Conservation (phyloP, 2,797 vertebrate genomes). For the Gymnothorax reevesii region DNA sequence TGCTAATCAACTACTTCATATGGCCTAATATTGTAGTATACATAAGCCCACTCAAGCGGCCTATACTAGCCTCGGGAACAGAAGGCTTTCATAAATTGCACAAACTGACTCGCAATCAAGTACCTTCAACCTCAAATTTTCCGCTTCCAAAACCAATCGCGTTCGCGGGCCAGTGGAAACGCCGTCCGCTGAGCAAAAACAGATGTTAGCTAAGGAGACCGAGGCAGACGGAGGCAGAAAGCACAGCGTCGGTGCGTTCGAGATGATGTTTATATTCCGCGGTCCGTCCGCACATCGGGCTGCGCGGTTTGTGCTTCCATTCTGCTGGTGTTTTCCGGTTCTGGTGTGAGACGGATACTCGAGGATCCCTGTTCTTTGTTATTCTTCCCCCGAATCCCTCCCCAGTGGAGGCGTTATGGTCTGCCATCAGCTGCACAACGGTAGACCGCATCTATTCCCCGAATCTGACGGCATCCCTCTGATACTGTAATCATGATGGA, state of each 20-base stretch:
- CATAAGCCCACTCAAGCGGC: not conserved
- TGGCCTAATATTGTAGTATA: not conserved
- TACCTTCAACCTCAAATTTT: not conserved
- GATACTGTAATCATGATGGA: not conserved
- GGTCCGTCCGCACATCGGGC: not conserved
- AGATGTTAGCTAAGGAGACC: not conserved
- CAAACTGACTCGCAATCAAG: not conserved
- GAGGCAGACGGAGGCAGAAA: not conserved
- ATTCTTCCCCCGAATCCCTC: not conserved
- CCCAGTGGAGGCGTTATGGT: not conserved
- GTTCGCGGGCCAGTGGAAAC: not conserved
- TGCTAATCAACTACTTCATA: too few species aligned
- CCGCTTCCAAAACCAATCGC: not conserved
- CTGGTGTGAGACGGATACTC: not conserved
- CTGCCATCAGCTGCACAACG: not conserved
- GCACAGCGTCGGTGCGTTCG: not conserved
- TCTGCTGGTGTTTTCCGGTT: not conserved
- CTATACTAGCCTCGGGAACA: not conserved
- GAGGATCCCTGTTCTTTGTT: not conserved
- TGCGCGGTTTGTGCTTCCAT: not conserved
- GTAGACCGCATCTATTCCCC: not conserved
- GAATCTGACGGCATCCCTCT: not conserved
- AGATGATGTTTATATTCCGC: not conserved
- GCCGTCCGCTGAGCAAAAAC: not conserved
- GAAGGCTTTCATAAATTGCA: not conserved